Conservation (phyloP, 1,140 invertebrate genomes). For the Battus philenor region DNA sequence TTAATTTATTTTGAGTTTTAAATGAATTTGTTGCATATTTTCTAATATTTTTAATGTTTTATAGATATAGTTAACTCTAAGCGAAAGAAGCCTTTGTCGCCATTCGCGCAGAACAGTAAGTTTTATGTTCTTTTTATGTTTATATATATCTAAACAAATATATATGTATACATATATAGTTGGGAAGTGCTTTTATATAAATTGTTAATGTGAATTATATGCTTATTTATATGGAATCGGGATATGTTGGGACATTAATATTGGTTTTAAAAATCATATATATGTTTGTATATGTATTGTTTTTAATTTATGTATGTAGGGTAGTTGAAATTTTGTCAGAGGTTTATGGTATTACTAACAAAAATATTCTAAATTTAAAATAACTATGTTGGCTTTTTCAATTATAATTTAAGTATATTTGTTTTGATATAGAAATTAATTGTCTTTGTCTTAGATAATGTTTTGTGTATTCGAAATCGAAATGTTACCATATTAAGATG, state of each 20-base stretch:
- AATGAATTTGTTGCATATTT: not conserved
- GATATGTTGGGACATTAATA: no score
- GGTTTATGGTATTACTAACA: slow-evolving; percentile 8
- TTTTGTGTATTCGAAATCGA: not conserved
- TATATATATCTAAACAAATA: no score
- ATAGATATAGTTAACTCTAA: slow-evolving; percentile 11
- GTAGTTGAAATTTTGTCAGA: slow-evolving; percentile 1
- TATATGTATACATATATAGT: not conserved
- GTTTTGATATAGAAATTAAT: not conserved
- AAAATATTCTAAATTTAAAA: not conserved
- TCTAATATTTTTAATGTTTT: slow-evolving; percentile 1
- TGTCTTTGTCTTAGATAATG: not conserved
- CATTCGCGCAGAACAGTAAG: slow-evolving; percentile 15
- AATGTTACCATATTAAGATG: slow-evolving; percentile 13
- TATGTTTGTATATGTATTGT: not conserved
- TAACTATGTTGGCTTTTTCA: slow-evolving; percentile 2
- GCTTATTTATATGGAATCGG: no score
- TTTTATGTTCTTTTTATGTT: slow-evolving; percentile 3
- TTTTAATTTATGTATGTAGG: not conserved
- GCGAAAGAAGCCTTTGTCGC: slow-evolving; percentile 14
- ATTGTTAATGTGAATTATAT: no score
- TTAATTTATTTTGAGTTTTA: not conserved
- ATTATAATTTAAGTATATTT: not conserved
- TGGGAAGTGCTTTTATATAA: no score
- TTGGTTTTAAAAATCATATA: no score